Base-by-base conservation (phyloP, 2,113 vertebrate species). In the Peromyscus californicus region DNA sequence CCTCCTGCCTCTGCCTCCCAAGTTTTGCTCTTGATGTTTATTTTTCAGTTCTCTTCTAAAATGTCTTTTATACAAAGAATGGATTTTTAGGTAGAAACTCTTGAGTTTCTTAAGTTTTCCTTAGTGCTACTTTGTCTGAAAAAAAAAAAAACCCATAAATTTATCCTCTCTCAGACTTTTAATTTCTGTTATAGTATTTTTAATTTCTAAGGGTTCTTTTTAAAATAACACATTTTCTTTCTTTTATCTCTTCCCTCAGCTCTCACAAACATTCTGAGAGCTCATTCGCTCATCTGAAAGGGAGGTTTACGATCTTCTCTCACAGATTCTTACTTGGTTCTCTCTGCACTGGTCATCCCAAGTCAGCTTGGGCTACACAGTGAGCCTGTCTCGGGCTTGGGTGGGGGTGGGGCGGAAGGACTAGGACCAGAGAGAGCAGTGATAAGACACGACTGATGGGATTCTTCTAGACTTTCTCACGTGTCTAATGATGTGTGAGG, bases 1-100 rank as follows among this genome's bases (percentile, higher is more conserved):
- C 29, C 31, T 74, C 39, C 31, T 85, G 67, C 21, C 29, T 85
- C 54, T 10, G 42, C 31, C 31, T 48, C 54, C 7, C 54, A 26
- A 84, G n/a, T 84, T 5, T 36, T n/a, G 65, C 36, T 85, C 95
- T 39, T 59, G 10, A 80, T 19, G 29, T 92, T n/a, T 76, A 8
- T 85, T 86, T 88, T 57, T 61, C 31, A n/a, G 61, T 78, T 89
- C 17, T 95, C 51, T 93, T 90, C 74, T 87, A 76, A n/a, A 78
- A 57, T n/a, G 13, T 74, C 33, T 74, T 5, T 79, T 86, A 78
- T 21, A 72, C 11, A 45, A 54, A 33, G 9, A 24, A 26, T 13
- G 51, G 22, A 29, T 72, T 84, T 80, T 82, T 42, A 88, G 57
- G 86, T 1, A 22, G 36, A 80, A 0, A 13, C 21, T 13, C 67